A percentile compares a stretch with the other conserved stretches of the same genome.
Conservation (phyloP, 2,888 invertebrate genomes). For the Habroteleia sp. region DNA sequence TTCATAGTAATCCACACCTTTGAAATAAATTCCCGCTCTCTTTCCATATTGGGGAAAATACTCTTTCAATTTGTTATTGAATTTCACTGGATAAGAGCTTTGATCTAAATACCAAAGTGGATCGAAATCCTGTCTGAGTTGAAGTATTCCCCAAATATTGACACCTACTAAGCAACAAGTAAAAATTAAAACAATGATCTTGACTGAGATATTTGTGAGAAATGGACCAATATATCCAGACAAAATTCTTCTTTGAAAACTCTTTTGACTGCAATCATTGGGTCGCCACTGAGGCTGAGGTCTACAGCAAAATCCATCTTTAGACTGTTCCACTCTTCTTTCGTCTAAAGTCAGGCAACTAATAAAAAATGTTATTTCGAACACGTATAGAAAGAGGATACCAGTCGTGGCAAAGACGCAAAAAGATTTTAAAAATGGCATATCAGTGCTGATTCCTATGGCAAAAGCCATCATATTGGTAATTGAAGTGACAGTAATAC, state of each 20-base stretch:
- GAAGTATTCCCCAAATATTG: constrained; percentile 77
- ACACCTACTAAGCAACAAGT: constrained; percentile 75
- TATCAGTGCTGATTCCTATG: constrained; percentile 82
- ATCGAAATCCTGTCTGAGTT: constrained; percentile 79
- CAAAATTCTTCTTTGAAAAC: constrained; percentile 78
- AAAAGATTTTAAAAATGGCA: constrained; percentile 82
- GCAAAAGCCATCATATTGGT: constrained; percentile 82
- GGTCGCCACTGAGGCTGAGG: constrained; percentile 76
- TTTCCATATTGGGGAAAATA: constrained; percentile 78
- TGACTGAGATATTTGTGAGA: constrained; percentile 77
- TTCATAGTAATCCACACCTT: constrained; percentile 77
- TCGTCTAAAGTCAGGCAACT: constrained; percentile 82
- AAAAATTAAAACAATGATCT: constrained; percentile 76
- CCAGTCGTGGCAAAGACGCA: constrained; percentile 82
- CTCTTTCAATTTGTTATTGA: constrained; percentile 74
- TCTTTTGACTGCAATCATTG: constrained; percentile 79
- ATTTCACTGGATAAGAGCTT: constrained; percentile 78
- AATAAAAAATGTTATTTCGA: constrained; percentile 81
- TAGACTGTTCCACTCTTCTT: constrained; percentile 74
- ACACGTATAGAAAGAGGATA: constrained; percentile 80
- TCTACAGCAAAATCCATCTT: constrained; percentile 76
- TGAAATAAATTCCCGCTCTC: constrained; percentile 75
- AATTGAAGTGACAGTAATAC: constrained; percentile 82
- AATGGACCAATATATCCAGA: constrained; percentile 78
- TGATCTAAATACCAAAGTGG: constrained; percentile 79